Base-by-base conservation (phyloP, 2,888 invertebrate genomes). In the Sphaerophoria rueppellii region DNA sequence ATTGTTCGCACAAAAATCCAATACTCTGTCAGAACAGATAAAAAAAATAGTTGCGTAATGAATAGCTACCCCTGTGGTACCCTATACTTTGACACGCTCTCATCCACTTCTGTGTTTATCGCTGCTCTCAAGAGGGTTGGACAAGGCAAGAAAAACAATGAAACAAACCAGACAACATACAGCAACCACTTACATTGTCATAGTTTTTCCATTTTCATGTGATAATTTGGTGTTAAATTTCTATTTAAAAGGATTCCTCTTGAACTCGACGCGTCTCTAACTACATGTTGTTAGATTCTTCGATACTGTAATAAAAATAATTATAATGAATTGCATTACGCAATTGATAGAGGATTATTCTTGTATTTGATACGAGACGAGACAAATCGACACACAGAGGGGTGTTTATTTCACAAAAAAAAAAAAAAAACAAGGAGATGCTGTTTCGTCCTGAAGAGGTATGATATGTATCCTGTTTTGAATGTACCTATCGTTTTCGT, bases 221-320 rank as follows among this genome's bases (percentile, higher is more conserved):
- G 85, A 88, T 88, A 89, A 88, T 88, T 88, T 87, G 87, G 87
- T 87, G 88, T 88, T 89, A 88, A 88, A 89, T 88, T 88, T 87
- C 86, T 75, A 88, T 88, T 88, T 87, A 87, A 87, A 87, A 87
- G 87, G 82, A 76, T 82, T 83, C 82, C 80, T 63, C 69, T 67
- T 80, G n/a, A 58, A 43, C 9, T 11, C 4, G 58, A 34, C 24
- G 9, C 55, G 35, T 34, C 50, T 6, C 9, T 50, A 16, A 16
- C 6, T 6, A 50, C 16, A 16, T 60, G 60, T 12, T 14, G 58
- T 58, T 43, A 16, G 40, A 24, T 60, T 43, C 43, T 60, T 24
- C 40, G 11, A 60, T 43, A 43, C 60, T 60, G 37, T 61, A 55
- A 55, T 54, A 61, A 73, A 69, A 85, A 85, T 83, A 69, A 81